phyloP scores from a whole-genome alignment of 2,113 vertebrate species.

The Smithornis capensis region DNA sequence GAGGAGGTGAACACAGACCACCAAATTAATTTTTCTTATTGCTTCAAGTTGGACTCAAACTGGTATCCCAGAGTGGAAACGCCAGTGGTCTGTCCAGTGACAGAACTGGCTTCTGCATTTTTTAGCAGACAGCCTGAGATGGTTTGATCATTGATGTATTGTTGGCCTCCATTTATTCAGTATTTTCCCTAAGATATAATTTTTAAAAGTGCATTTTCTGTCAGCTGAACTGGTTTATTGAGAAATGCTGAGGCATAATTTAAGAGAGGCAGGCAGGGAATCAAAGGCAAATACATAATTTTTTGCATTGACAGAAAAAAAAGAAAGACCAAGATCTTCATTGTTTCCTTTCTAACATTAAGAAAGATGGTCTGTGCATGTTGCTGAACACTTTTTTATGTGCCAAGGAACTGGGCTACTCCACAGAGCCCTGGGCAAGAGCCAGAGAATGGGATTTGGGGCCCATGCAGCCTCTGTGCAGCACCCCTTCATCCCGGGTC shows the following conservation, averaged over 20 bases:
- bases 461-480: rapidly evolving
- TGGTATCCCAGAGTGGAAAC: not conserved
- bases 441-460: not conserved
- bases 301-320: not conserved
- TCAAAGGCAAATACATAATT: not conserved
- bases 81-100: not conserved
- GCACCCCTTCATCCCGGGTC: not conserved
- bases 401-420: not conserved
- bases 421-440: not conserved
- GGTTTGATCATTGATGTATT: not conserved
- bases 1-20: not conserved
- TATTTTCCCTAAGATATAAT: not conserved
- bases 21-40: not conserved
- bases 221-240: not conserved
- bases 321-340: not conserved
- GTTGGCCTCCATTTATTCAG: not conserved
- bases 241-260: not conserved
- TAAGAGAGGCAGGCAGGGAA: not conserved
- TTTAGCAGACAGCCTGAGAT: not conserved
- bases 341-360: not conserved
- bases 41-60: not conserved
- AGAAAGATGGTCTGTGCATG: not conserved
- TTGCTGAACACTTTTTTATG: not conserved
- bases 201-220: not conserved
- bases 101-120: not conserved